A percentile compares a stretch with the other conserved stretches of the same genome.
Conservation (phyloP, 1,140 invertebrate species). For the Papilio machaon region DNA sequence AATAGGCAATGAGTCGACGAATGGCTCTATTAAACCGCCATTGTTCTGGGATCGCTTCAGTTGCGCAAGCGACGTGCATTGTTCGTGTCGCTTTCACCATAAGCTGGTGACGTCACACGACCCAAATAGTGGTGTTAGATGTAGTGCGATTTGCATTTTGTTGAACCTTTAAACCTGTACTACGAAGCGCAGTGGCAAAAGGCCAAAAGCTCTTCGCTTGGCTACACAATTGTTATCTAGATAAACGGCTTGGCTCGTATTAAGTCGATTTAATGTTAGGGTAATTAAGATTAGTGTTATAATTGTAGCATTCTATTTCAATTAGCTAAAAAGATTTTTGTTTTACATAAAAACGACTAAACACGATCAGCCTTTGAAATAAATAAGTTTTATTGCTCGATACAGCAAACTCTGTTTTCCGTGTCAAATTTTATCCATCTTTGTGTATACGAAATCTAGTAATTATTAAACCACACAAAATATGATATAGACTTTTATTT, state of each 20-base stretch:
- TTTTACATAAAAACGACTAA: background rate
- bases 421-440: too few species aligned
- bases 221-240: background rate
- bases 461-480: too few species aligned
- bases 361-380: too few species aligned
- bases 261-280: constrained; percentile 1
- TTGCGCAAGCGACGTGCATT: constrained; percentile 78
- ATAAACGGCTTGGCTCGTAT: background rate
- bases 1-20: constrained; percentile 79
- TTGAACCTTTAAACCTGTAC: constrained; percentile 48
- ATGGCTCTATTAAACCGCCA: constrained; percentile 79
- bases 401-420: too few species aligned
- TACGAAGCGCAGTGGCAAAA: constrained; percentile 50
- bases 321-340: background rate
- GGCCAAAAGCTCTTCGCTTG: constrained; percentile 41
- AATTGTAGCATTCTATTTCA: background rate
- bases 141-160: constrained; percentile 65
- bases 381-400: too few species aligned
- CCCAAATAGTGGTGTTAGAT: constrained; percentile 69
- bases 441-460: too few species aligned
- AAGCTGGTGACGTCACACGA: constrained; percentile 64
- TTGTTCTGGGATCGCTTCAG: constrained; percentile 71
- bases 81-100: constrained; percentile 73
- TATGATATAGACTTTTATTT: too few species aligned
- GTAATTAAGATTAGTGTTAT: background rate